Percentiles rank a stretch among this genome's conserved stretches.
Conservation (phyloP, 2,797 vertebrate genomes). For the Knipowitschia caucasica region DNA sequence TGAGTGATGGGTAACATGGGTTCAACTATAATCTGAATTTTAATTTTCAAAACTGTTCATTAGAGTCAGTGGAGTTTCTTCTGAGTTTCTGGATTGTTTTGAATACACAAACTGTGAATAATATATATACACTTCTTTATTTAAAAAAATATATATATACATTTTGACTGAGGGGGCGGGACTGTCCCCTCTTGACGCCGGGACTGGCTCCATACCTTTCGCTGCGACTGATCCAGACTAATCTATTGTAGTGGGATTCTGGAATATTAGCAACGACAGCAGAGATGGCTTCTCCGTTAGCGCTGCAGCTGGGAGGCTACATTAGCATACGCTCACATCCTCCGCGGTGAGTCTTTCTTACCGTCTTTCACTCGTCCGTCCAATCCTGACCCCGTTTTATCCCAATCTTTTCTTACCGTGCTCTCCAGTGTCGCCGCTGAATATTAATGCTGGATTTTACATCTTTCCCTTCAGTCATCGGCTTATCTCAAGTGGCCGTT, state of each 20-base stretch:
- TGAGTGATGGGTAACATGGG: no score
- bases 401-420: slow-evolving; percentile 24
- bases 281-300: slow-evolving; percentile 21
- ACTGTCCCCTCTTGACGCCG: no score
- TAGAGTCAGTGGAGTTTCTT: no score
- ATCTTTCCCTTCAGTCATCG: slow-evolving; percentile 21
- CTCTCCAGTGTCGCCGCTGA: slow-evolving; percentile 38
- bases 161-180: no score
- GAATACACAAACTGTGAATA: no score
- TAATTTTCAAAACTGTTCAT: no score
- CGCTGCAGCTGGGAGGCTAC: slow-evolving; percentile 18
- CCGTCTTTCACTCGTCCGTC: slow-evolving; percentile 40
- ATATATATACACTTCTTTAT: no score
- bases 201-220: no score
- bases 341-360: slow-evolving; percentile 22
- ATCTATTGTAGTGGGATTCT: neutral
- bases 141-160: no score
- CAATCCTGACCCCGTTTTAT: slow-evolving; percentile 38
- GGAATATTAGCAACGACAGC: slow-evolving; percentile 42
- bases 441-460: slow-evolving; percentile 43
- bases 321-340: slow-evolving; percentile 50
- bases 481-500: slow-evolving; percentile 4
- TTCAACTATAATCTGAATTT: no score
- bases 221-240: no score
- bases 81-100: no score